Conservation (phyloP, 2,888 invertebrate species). For the Temnothorax ravouxi region DNA sequence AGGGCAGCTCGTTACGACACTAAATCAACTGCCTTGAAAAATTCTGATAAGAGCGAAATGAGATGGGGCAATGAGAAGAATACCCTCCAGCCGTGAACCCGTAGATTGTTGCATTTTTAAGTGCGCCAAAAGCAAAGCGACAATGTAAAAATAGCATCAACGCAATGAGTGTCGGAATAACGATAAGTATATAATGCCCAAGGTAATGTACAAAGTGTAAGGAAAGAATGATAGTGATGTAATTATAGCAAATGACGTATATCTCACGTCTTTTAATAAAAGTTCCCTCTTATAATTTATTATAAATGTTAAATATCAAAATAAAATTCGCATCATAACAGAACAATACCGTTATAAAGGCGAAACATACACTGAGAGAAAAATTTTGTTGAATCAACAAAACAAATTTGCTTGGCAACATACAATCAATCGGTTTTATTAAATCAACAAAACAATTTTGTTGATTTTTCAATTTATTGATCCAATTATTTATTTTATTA, state of each 20-base stretch:
- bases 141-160: slow-evolving; percentile 18
- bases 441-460: too few species aligned
- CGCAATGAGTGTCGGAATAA: background rate
- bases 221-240: background rate
- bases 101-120: slow-evolving; percentile 36
- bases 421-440: too few species aligned
- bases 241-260: background rate
- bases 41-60: slow-evolving; percentile 42
- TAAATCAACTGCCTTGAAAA: slow-evolving; percentile 42
- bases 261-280: background rate
- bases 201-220: background rate
- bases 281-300: background rate
- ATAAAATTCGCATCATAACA: background rate
- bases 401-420: too few species aligned
- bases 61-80: slow-evolving; percentile 30
- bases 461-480: too few species aligned
- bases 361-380: too few species aligned
- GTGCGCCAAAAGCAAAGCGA: background rate
- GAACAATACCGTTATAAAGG: background rate
- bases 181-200: slow-evolving; percentile 15
- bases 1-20: slow-evolving; percentile 37
- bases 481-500: too few species aligned
- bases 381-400: too few species aligned
- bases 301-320: background rate
- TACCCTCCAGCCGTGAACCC: slow-evolving; percentile 26